phyloP scores from a whole-genome alignment of 2,888 invertebrate species.

The Tenthredo amoena region DNA sequence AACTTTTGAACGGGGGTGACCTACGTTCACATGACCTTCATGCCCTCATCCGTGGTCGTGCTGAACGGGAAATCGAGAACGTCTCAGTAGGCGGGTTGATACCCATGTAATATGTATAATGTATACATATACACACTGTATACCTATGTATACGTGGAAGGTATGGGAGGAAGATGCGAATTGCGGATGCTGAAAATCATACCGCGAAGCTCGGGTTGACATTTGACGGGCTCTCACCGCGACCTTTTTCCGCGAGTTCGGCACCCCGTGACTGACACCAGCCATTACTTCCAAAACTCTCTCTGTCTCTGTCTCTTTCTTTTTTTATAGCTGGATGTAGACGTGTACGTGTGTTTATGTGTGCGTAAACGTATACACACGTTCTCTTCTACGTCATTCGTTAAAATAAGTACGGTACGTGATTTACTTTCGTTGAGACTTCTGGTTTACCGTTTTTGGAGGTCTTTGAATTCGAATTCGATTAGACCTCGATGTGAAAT shows the following conservation, averaged over 20 bases:
- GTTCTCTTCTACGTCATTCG: background rate
- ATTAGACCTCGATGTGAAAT: background rate
- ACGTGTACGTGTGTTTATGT: background rate
- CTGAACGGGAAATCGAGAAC: constrained; percentile 40
- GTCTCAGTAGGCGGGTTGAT: background rate
- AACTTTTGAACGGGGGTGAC: background rate
- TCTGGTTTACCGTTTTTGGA: constrained; percentile 57
- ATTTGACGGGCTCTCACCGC: constrained; percentile 34
- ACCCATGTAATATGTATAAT: background rate
- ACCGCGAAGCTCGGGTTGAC: constrained; percentile 37
- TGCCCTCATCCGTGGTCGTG: background rate
- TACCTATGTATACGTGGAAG: too few species aligned
- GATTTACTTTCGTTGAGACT: constrained; percentile 67
- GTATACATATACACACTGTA: background rate
- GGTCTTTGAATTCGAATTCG: background rate
- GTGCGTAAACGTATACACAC: background rate
- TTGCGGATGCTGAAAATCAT: constrained; percentile 29
- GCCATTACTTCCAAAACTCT: constrained; percentile 68
- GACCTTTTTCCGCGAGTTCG: constrained; percentile 44
- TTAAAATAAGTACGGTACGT: constrained; percentile 60
- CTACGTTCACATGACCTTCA: background rate
- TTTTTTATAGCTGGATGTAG: background rate
- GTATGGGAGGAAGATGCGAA: constrained; percentile 32
- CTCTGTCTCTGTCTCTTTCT: constrained; percentile 51
- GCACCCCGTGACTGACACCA: constrained; percentile 59